Percentiles rank a stretch among this genome's conserved stretches.
Conservation (phyloP, 2,113 vertebrate genomes). For the Psammodynastes pulverulentus region DNA sequence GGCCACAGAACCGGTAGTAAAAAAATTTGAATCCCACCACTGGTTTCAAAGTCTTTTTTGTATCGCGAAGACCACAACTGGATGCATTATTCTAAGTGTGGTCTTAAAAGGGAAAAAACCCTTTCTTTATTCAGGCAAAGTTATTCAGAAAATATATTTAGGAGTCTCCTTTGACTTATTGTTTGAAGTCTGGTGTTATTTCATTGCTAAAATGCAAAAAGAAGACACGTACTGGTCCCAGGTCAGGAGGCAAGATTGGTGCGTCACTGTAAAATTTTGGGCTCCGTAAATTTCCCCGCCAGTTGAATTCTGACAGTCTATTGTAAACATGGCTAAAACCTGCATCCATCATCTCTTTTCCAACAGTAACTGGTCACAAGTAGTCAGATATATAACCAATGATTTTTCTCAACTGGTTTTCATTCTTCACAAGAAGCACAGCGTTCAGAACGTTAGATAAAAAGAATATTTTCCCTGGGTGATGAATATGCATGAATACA, state of each 20-base stretch:
- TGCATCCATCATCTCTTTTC: constrained; percentile 4
- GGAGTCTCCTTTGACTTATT: constrained; percentile 19
- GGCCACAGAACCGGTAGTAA: no score
- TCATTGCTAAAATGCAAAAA: background rate
- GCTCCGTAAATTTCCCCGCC: constrained; percentile 24
- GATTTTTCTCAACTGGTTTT: constrained; percentile 18
- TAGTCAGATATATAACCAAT: constrained; percentile 20
- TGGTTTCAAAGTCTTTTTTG: no score
- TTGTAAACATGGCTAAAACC: constrained; percentile 35
- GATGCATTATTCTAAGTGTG: no score
- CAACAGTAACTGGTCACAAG: constrained; percentile 1
- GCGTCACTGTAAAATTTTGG: constrained; percentile 21
- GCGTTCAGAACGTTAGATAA: background rate
- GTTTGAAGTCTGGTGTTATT: background rate
- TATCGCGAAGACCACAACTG: no score
- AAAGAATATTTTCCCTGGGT: background rate
- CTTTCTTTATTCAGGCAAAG: background rate
- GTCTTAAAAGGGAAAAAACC: background rate
- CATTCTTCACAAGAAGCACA: constrained; percentile 1
- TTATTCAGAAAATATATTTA: constrained; percentile 17
- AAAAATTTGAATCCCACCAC: no score
- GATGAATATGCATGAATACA: background rate
- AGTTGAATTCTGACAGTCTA: constrained; percentile 33
- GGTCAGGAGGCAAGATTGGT: constrained; percentile 29
- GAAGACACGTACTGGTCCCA: background rate